Evolutionary conservation across 2,113 vertebrate genomes (phyloP).

Genomic region (Psilopsiagon aurifrons): DNA sequence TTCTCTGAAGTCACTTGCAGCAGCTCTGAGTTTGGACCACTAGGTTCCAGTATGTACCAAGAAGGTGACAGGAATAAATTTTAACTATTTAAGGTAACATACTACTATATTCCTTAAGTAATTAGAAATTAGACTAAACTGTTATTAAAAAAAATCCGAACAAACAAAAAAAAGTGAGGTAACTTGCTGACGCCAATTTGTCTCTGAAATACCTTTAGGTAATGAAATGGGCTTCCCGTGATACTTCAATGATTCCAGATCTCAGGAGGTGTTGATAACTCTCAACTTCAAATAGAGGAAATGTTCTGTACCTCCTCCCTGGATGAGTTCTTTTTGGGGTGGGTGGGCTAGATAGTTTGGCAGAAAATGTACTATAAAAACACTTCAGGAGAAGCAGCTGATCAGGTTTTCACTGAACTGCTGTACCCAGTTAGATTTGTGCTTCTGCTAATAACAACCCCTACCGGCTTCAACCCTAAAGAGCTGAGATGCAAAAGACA

Average conservation of each 20-base stretch:
- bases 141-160: background rate
- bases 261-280: background rate
- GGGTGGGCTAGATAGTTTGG: background rate
- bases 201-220: slow-evolving; percentile 34
- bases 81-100: slow-evolving; percentile 8
- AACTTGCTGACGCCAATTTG: slow-evolving; percentile 30
- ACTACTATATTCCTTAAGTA: slow-evolving; percentile 25
- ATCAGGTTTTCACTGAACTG: slow-evolving; percentile 3
- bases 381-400: background rate
- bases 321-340: background rate
- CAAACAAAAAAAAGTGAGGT: background rate
- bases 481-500: slow-evolving; percentile 42
- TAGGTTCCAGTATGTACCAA: background rate
- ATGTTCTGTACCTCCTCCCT: background rate
- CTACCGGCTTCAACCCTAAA: slow-evolving; percentile 28
- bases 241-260: background rate
- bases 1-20: background rate
- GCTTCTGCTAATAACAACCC: slow-evolving; percentile 22
- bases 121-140: slow-evolving; percentile 41
- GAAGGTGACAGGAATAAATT: background rate
- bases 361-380: slow-evolving; percentile 58
- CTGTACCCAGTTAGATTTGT: background rate
- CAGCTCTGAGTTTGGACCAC: background rate
- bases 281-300: background rate
- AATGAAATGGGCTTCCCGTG: slow-evolving; percentile 9